Evolutionary conservation across 2,888 invertebrate species (phyloP).

Genomic region (Troilus luridus): DNA sequence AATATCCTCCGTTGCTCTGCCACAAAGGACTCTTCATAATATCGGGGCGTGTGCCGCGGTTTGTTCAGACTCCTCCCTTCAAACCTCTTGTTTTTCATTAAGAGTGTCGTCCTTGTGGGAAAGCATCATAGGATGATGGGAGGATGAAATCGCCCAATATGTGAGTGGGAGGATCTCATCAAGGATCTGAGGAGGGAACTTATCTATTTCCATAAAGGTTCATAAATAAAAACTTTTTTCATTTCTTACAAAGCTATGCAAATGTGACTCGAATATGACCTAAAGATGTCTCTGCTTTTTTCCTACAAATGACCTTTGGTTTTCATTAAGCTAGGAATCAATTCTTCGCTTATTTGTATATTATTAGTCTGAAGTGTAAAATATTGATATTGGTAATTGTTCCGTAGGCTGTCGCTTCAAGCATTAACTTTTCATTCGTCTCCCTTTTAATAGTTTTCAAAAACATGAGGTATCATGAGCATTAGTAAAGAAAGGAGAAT

Average conservation of each 20-base stretch:
- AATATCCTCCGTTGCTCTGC: background rate
- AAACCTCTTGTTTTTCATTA: slow-evolving; percentile 2
- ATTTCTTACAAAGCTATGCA: background rate
- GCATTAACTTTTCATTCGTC: too few species aligned
- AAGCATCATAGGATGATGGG: background rate
- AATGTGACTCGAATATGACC: background rate
- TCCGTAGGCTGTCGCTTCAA: too few species aligned
- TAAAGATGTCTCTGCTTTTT: background rate
- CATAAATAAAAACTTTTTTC: background rate
- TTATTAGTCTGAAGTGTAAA: background rate
- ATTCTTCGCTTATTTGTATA: background rate
- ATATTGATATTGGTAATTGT: too few species aligned
- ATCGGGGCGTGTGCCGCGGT: background rate
- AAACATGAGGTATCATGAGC: too few species aligned
- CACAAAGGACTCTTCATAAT: background rate
- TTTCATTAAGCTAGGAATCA: background rate
- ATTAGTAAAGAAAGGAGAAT: too few species aligned
- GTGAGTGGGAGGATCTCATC: background rate
- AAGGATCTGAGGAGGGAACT: background rate
- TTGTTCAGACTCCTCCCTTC: background rate
- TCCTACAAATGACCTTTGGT: background rate
- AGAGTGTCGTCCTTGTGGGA: background rate
- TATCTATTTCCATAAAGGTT: background rate
- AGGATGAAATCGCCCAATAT: background rate
- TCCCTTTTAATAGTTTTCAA: too few species aligned